Conservation (phyloP, 64 coral and sea anemone genomes). For the Montipora cactus region DNA sequence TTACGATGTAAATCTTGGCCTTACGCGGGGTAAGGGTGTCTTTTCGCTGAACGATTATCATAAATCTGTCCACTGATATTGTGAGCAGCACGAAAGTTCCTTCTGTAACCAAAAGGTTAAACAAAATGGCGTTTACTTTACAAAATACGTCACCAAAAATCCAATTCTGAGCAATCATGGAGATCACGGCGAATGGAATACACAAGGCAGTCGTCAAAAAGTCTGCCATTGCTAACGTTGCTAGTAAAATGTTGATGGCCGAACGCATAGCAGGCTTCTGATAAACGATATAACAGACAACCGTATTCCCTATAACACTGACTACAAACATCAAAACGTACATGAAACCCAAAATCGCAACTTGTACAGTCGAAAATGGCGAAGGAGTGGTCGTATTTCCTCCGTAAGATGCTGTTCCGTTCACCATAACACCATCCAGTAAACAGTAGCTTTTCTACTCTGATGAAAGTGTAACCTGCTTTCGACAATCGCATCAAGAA, state of each 20-base stretch:
- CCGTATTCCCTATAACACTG: slow-evolving; percentile 82
- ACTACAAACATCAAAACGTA: slow-evolving; percentile 83
- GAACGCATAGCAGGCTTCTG: slow-evolving; percentile 98
- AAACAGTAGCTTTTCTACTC: neutral
- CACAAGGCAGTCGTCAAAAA: slow-evolving; percentile 80
- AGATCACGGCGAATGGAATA: slow-evolving; percentile 85
- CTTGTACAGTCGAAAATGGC: slow-evolving; percentile 29
- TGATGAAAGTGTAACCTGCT: neutral
- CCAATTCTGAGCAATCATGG: slow-evolving; percentile 82
- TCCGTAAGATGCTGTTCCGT: neutral
- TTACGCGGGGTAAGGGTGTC: slow-evolving; percentile 89
- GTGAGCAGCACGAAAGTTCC: slow-evolving; percentile 84
- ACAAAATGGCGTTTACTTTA: slow-evolving; percentile 82
- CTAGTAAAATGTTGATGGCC: slow-evolving; percentile 93
- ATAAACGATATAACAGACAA: slow-evolving; percentile 97
- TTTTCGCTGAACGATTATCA: slow-evolving; percentile 88
- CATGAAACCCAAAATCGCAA: slow-evolving; percentile 66
- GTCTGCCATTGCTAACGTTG: slow-evolving; percentile 88
- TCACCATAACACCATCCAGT: slow-evolving; percentile 23
- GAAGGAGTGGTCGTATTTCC: neutral
- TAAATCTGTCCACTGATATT: slow-evolving; percentile 91
- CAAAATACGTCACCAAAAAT: slow-evolving; percentile 86
- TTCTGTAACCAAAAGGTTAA: slow-evolving; percentile 87
- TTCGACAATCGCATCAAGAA: slow-evolving; percentile 1
- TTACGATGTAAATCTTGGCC: slow-evolving; percentile 84